Conservation (phyloP, 1,140 invertebrate genomes). For the Reticulitermes speratus region DNA sequence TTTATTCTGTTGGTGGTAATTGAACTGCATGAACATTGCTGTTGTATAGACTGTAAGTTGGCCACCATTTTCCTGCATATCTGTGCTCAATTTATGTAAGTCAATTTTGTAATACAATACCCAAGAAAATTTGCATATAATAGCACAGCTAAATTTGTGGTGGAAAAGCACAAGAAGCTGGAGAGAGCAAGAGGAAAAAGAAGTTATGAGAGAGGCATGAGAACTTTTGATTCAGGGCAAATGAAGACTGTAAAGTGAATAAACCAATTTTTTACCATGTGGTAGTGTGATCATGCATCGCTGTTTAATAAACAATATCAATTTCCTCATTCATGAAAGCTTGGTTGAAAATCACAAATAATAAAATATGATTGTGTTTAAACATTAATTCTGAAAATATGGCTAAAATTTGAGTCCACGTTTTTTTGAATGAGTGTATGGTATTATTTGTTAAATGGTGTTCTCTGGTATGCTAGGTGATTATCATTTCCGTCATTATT, state of each 20-base stretch:
- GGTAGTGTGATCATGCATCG: background rate
- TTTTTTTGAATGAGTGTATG: background rate
- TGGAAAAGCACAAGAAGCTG: background rate
- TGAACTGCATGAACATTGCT: no score
- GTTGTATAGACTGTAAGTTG: no score
- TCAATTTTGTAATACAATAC: background rate
- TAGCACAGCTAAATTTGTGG: background rate
- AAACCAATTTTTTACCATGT: background rate
- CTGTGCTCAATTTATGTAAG: background rate
- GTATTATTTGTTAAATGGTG: constrained; percentile 14
- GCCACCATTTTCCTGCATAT: background rate
- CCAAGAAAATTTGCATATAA: background rate
- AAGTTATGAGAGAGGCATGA: background rate
- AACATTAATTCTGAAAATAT: no score
- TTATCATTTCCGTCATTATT: background rate
- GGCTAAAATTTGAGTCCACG: background rate
- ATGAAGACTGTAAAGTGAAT: background rate
- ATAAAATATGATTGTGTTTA: no score
- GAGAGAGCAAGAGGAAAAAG: background rate
- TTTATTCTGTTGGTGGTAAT: no score
- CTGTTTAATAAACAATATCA: background rate
- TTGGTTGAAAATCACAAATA: background rate
- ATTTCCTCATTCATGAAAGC: background rate
- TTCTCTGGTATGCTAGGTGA: background rate
- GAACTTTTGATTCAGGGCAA: constrained; percentile 7